phyloP scores from a whole-genome alignment of 2,113 vertebrate species.

The Podilymbus podiceps region DNA sequence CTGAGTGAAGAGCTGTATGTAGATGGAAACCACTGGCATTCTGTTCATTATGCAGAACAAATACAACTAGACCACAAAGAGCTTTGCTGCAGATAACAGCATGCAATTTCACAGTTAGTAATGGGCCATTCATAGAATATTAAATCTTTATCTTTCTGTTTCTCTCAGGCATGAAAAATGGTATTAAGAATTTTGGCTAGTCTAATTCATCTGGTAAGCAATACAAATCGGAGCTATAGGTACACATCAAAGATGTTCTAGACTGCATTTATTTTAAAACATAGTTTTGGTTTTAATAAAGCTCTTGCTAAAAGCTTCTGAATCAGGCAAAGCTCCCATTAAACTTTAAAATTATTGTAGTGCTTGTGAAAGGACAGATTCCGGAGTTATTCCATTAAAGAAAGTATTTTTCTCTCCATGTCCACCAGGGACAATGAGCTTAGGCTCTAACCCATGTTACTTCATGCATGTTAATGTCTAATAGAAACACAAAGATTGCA shows the following conservation, averaged over 20 bases:
- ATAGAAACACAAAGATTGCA: background rate
- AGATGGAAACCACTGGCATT: conserved; percentile 64
- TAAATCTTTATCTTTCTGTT: conserved; percentile 43
- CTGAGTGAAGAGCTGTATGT: conserved; percentile 5
- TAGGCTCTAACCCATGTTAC: background rate
- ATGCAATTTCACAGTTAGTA: conserved; percentile 29
- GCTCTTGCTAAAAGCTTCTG: background rate
- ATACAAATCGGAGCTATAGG: background rate
- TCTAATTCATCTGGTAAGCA: background rate
- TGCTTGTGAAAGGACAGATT: background rate
- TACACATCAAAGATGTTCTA: background rate
- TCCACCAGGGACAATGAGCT: background rate
- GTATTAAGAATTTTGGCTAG: background rate
- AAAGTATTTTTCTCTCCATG: background rate
- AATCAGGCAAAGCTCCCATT: background rate
- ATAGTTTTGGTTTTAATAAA: background rate
- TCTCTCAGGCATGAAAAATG: conserved; percentile 24
- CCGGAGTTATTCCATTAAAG: background rate
- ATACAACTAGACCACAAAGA: conserved; percentile 48
- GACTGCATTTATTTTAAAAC: background rate
- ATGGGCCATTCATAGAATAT: conserved; percentile 36
- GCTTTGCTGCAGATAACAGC: conserved; percentile 43
- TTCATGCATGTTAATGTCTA: background rate
- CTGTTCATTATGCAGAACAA: conserved; percentile 61
- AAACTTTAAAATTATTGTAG: background rate